Evolutionary conservation across 2,797 vertebrate species (phyloP).

Genomic region (Anabacerthia variegaticeps): DNA sequence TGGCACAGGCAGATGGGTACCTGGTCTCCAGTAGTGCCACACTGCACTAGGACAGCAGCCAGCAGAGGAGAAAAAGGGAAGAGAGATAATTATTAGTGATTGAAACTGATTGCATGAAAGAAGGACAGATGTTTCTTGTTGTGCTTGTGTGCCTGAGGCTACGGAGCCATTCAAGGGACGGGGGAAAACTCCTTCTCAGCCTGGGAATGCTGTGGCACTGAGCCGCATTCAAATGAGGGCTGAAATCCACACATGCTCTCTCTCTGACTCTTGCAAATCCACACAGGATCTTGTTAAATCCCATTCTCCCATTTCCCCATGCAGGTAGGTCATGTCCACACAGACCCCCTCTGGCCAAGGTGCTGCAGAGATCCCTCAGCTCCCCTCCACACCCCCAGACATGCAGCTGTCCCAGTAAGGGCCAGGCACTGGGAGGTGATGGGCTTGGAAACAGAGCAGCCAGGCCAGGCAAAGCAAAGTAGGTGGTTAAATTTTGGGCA

Average conservation of each 20-base stretch:
- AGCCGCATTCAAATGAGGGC: background rate
- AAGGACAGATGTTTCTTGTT: conserved; percentile 65
- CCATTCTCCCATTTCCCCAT: fast-evolving
- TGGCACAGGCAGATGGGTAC: background rate
- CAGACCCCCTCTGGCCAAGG: background rate
- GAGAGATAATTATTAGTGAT: conserved; percentile 84
- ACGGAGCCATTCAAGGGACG: conserved; percentile 2
- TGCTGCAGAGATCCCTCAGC: background rate
- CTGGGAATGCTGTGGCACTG: background rate
- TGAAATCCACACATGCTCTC: background rate
- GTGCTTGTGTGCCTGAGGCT: conserved; percentile 53
- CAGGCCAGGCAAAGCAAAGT: background rate
- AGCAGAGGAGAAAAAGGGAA: conserved; percentile 64
- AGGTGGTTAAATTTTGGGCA: background rate
- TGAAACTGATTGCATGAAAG: conserved; percentile 74
- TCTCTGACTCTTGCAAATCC: background rate
- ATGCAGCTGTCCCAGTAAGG: background rate
- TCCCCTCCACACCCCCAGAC: background rate
- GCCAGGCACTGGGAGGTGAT: background rate
- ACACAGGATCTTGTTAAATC: background rate
- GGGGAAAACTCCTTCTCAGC: conserved; percentile 18
- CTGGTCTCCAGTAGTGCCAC: background rate
- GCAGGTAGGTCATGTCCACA: background rate
- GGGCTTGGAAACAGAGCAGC: background rate
- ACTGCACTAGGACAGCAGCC: conserved; percentile 65